Conservation (phyloP, 2,797 vertebrate species). For the Crypturellus tataupa region DNA sequence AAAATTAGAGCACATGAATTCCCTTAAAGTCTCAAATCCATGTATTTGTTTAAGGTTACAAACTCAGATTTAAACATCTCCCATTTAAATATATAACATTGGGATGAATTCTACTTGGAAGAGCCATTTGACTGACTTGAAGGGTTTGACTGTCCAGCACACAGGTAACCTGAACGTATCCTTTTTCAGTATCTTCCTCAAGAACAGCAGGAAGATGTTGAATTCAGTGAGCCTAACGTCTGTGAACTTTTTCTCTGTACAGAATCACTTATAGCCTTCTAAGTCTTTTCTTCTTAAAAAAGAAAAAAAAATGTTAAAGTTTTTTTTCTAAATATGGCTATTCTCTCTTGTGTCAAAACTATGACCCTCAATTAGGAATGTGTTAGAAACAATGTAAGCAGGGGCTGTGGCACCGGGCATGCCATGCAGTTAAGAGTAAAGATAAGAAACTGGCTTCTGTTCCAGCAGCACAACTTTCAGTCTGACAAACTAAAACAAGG, state of each 20-base stretch:
- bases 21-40: not conserved
- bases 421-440: not conserved
- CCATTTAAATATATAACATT: not conserved
- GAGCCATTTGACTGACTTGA: not conserved
- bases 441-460: not conserved
- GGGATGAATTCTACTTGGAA: not conserved
- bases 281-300: not conserved
- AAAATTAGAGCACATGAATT: not conserved
- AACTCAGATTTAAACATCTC: not conserved
- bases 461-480: constrained; percentile 14
- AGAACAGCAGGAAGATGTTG: not conserved
- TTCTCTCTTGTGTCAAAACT: not conserved
- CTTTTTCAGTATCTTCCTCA: not conserved
- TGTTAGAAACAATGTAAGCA: constrained; percentile 2
- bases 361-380: not conserved
- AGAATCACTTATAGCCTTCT: not conserved
- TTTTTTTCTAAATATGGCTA: not conserved
- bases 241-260: not conserved
- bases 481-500: not conserved
- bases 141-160: not conserved
- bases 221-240: not conserved
- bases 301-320: not conserved
- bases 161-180: not conserved
- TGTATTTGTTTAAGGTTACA: not conserved
- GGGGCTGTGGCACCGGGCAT: not conserved